Conservation (phyloP, 2,888 invertebrate species). For the Plagodis pulveraria region DNA sequence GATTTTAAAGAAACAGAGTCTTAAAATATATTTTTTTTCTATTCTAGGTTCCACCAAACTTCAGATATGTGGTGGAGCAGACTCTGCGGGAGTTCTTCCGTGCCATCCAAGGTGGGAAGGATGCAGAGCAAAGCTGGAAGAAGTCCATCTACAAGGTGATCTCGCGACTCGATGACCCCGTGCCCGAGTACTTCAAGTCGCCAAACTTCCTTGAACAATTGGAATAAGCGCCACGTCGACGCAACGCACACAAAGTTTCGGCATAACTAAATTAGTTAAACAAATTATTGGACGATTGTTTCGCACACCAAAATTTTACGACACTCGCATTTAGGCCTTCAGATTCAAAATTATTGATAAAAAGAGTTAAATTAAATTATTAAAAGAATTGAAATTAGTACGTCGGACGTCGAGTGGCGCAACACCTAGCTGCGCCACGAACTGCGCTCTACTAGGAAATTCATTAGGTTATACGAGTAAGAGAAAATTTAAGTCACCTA, state of each 20-base stretch:
- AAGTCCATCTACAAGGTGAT: conserved; percentile 99
- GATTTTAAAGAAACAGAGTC: neutral
- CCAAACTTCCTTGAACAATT: conserved; percentile 99
- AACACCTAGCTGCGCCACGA: conserved; percentile 43
- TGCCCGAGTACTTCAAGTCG: conserved; percentile 99
- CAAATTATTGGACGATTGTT: conserved; percentile 74
- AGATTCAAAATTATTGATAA: conserved; percentile 87
- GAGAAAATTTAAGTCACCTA: conserved; percentile 85
- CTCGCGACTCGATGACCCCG: conserved; percentile 98
- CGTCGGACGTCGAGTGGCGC: conserved; percentile 74
- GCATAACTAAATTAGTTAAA: conserved; percentile 61
- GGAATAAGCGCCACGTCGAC: conserved; percentile 87
- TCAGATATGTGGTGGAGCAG: conserved; percentile 98
- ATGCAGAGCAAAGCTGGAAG: conserved; percentile 99
- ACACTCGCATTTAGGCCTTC: conserved; percentile 89
- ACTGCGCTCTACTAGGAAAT: conserved; percentile 79
- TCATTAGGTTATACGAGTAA: conserved; percentile 82
- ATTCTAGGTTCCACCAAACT: conserved; percentile 97
- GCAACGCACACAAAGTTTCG: conserved; percentile 69
- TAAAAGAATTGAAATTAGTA: conserved; percentile 69
- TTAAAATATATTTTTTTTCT: neutral
- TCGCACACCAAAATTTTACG: conserved; percentile 86
- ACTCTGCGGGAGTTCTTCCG: conserved; percentile 99
- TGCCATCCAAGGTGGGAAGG: conserved; percentile 98
- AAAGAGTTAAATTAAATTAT: conserved; percentile 80